Base-by-base conservation (phyloP, 37 sponge, comb jelly and placozoan genomes). In the Halichondria panicea region DNA sequence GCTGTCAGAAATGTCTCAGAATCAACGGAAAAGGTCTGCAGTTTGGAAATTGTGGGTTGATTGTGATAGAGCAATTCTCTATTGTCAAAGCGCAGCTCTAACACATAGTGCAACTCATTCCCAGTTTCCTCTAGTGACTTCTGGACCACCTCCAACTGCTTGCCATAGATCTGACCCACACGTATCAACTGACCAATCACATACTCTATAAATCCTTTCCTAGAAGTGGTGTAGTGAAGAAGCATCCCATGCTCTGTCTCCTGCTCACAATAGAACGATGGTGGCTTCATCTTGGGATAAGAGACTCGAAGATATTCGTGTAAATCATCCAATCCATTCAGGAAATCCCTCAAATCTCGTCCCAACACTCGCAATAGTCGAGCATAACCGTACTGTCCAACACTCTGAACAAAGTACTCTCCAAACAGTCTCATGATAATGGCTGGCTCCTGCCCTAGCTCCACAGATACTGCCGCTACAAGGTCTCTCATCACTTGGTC, bases 271-370 rank as follows among this genome's bases (percentile, higher is more conserved):
- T 56, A 48, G 75, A 89, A 89, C 4, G 85, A 77, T 9, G 89
- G 89, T 0, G 89, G 81, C 3, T 67, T 19, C 89, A 89, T 89
- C 40, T 79, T 68, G 32, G 89, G 85, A 52, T 81, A 89, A 39
- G 78, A 77, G 69, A 81, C 74, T 43, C 78, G 19, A 37, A 89
- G 74, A 34, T 89, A 81, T 37, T 89, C 89, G 56, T 89, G 89
- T 4, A 89, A 54, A 34, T 80, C 85, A 34, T 83, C 89, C 54
- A 89, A 46, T 15, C 81, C 81, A 32, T 76, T 79, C 52, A 89
- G 41, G 44, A 89, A 89, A 72, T 89, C 89, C 6, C 84, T 39
- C 70, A 89, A 7, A 44, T 71, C 75, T 13, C 83, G 61, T 28
- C 89, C 89, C 18, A 89, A 80, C 34, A 81, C 89, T 30, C 81